Evolutionary conservation across 2,113 vertebrate genomes (phyloP), one percentile per base, ranked within the genome.

Genomic region (Macroglossus sobrinus): DNA sequence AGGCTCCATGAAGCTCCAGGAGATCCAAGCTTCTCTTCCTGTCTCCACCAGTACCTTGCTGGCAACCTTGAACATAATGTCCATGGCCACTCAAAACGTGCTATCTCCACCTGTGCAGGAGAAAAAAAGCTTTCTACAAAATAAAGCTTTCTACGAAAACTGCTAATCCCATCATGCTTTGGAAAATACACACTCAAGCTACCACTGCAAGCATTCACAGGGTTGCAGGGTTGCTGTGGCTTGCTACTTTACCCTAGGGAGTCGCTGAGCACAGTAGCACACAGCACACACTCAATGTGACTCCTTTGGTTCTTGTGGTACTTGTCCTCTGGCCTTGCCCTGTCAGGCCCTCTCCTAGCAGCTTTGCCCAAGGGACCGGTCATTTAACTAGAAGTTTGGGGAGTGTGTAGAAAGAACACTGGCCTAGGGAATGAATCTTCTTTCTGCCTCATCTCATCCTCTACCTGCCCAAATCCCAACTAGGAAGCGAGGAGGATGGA

Each of bases 151-250:
- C 79, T 28, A 18, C 57, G 75, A 28, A 55, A 14, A 14, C 55
- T 53, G 21, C 19, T 57, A 5, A 26, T 38, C 55, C 74, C 64
- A 7, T 10, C 21, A 19, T 40, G 24, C 14, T 72, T 57, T 55
- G 12, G 12, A 35, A 4, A 19, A 26, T 15, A 68, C 22, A 33
- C 38, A 9, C 21, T 40, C 4, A 18, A 0, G 84, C n/a, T 0
- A 0, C 43, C 15, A 5, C 38, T 71, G 38, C 13, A 1, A 1
- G 0, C 19, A 45, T 35, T 30, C 53, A 7, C 28, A 22, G 15
- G 5, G 30, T 53, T 28, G 50, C n/a, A 15, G n/a, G 75, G 7
- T 13, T 15, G 35, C 50, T 2, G 1, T 38, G 11, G 18, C 18
- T 50, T 28, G 9, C 35, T 9, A 6, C 66, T 21, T 26, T 1